These are phyloP conservation scores for Nysson spinosus DNA, from an alignment of 2,888 invertebrate genomes.

Conservation along the genomic window DNA sequence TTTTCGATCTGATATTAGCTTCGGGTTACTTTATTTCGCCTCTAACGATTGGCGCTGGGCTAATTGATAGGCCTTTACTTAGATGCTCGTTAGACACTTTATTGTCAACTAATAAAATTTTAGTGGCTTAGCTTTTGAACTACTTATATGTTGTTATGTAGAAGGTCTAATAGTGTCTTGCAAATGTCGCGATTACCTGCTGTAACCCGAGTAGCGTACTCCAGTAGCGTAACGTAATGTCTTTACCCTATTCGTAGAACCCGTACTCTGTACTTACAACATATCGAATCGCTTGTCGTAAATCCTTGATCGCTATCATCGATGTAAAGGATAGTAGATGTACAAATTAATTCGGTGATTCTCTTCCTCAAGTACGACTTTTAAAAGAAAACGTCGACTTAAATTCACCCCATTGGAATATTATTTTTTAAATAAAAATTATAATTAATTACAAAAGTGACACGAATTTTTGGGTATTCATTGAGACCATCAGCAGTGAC, in stretches of 20 bases:
- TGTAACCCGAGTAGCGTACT: constrained; percentile 36
- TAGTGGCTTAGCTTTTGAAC: constrained; percentile 1
- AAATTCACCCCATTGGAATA: too few relatives aligned
- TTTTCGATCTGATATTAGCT: background rate
- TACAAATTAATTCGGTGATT: too few relatives aligned
- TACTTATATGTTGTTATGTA: constrained; percentile 1
- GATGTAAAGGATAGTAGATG: too few relatives aligned
- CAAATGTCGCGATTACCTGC: constrained; percentile 53
- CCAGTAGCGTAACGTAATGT: background rate
- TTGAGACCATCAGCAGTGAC: too few relatives aligned
- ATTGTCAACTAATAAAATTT: constrained; percentile 1
- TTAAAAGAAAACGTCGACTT: too few relatives aligned
- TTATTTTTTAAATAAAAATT: too few relatives aligned
- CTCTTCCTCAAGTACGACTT: too few relatives aligned
- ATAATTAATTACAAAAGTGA: too few relatives aligned
- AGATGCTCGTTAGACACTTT: constrained; percentile 17
- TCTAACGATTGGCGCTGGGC: background rate
- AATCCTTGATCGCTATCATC: too few relatives aligned
- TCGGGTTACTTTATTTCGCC: background rate
- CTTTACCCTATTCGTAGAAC: constrained; percentile 13
- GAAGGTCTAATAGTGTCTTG: constrained; percentile 37
- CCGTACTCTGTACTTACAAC: too few relatives aligned
- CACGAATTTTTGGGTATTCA: too few relatives aligned
- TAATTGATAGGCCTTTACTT: constrained; percentile 23
- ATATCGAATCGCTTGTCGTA: too few relatives aligned